Evolutionary conservation across 1,140 invertebrate genomes (phyloP).

Genomic region (Odontomachus brunneus): DNA sequence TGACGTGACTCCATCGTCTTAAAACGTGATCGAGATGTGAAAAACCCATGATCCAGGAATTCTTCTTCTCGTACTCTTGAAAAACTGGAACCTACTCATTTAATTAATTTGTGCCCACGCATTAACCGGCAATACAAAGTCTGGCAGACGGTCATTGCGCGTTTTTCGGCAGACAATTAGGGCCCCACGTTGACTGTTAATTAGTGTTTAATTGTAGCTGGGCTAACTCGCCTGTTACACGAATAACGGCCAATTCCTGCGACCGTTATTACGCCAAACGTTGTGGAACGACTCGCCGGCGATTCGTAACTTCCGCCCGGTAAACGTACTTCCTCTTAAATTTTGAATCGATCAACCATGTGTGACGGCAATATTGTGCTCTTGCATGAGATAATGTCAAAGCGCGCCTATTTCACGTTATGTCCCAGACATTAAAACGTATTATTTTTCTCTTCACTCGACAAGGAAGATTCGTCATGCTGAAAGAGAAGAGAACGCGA

Average conservation of each 20-base stretch:
- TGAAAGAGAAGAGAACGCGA: too few species aligned
- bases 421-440: too few species aligned
- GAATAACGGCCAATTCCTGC: conserved; percentile 47
- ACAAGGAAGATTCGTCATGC: too few species aligned
- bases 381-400: neutral
- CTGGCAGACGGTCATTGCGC: neutral
- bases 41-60: too few species aligned
- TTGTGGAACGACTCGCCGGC: conserved; percentile 59
- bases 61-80: neutral
- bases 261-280: conserved; percentile 49
- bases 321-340: conserved; percentile 52
- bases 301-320: conserved; percentile 63
- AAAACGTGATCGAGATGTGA: too few species aligned
- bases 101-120: neutral
- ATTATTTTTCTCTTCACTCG: too few species aligned
- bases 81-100: neutral
- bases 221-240: conserved; percentile 52
- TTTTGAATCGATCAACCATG: conserved; percentile 55
- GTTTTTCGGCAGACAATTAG: conserved; percentile 39
- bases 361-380: neutral
- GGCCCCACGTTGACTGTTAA: conserved; percentile 41
- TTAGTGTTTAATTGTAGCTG: conserved; percentile 63
- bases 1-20: too few species aligned
- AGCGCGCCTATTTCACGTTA: neutral
- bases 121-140: neutral